Evolutionary conservation across 2,113 vertebrate genomes (phyloP), one percentile per base, ranked within the genome.

Genomic region (Zosterops borbonicus): DNA sequence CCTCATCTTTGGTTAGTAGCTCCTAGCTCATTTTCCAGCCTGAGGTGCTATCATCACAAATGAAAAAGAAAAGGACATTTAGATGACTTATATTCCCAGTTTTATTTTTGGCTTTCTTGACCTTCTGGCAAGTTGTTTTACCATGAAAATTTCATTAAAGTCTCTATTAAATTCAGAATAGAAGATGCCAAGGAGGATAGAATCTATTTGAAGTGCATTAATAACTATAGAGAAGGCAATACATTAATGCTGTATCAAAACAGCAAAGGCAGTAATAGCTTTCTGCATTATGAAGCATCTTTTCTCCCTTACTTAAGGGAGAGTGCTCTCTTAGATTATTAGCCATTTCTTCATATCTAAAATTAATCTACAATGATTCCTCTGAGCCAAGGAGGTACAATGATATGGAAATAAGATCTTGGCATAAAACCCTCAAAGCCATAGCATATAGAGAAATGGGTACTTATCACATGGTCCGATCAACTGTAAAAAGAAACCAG

Each of bases 131-230:
- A 94, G 91, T 87, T 93, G 86, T 50, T 96, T 95, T 85, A 94
- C 88, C 80, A 91, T 55, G 63, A 97, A 97, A 95, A 90, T 95
- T 91, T 92, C 75, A 96, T 92, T 94, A 55, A 96, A 94, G 33
- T 79, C n/a, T 91, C 87, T 96, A 90, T 87, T 95, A 93, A 96
- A 95, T 78, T 95, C 65, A 87, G 87, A 95, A 69, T 47, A 25
- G 64, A 85, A 92, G 31, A 70, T 69, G 42, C 74, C 71, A 96
- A 92, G 60, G 50, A 78, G 49, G 28, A 69, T 65, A 67, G 21
- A 94, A 77, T 55, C 50, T 71, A 64, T 96, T 95, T 96, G 89
- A 92, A 93, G 23, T 9, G 13, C 76, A 62, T 92, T 94, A 94
- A 82, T 88, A 58, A 87, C 89, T 67, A 52, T 8, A 80, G 33